A percentile compares a stretch with the other conserved stretches of the same genome.
Conservation (phyloP, 1,140 invertebrate species). For the Magallana angulata region DNA sequence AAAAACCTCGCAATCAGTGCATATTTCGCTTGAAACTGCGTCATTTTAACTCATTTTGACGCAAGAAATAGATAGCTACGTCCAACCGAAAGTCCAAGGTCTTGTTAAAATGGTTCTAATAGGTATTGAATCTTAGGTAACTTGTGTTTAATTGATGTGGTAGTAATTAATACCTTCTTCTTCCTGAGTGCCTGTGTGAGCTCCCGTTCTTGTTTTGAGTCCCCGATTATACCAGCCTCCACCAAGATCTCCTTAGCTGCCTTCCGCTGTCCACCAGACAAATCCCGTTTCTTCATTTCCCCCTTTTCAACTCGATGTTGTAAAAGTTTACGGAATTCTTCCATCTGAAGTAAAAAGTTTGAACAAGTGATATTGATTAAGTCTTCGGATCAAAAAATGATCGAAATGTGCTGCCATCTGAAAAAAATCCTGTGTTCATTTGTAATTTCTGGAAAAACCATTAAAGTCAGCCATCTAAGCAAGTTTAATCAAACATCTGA, state of each 20-base stretch:
- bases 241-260: slow-evolving; percentile 42
- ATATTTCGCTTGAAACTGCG: too few relatives aligned
- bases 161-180: background rate
- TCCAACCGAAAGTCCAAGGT: too few relatives aligned
- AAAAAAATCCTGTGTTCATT: slow-evolving; percentile 3
- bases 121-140: too few relatives aligned
- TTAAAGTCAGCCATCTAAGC: slow-evolving; percentile 2
- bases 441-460: slow-evolving; percentile 8
- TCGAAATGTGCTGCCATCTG: background rate
- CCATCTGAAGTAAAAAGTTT: slow-evolving; percentile 40
- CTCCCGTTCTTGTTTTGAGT: slow-evolving; percentile 29
- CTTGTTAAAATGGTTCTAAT: too few relatives aligned
- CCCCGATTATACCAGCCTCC: slow-evolving; percentile 45
- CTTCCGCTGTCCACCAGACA: slow-evolving; percentile 10
- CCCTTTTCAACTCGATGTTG: background rate
- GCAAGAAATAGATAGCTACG: too few relatives aligned
- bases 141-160: too few relatives aligned
- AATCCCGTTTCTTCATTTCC: slow-evolving; percentile 35
- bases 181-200: slow-evolving; percentile 22
- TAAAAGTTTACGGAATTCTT: slow-evolving; percentile 48
- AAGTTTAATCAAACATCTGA: slow-evolving; percentile 5
- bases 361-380: background rate
- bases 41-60: too few relatives aligned
- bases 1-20: too few relatives aligned
- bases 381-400: background rate